These are phyloP conservation scores for Leucoma salicis DNA, from an alignment of 2,888 invertebrate species.

Conservation along the genomic window DNA sequence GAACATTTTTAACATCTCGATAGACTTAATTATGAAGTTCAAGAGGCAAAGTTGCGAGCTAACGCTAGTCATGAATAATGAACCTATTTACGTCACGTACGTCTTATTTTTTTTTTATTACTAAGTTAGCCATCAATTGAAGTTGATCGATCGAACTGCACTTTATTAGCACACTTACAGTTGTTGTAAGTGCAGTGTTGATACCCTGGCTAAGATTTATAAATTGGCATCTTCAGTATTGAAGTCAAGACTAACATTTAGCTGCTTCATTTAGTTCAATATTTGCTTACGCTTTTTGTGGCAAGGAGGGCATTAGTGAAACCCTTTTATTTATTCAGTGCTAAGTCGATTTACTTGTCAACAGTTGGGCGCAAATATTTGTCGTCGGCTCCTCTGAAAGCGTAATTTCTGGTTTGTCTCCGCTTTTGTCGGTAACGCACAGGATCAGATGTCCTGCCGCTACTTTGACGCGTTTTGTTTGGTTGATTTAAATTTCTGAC, in stretches of 20 bases:
- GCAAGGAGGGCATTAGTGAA: slow-evolving; percentile 80
- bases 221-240: slow-evolving; percentile 10
- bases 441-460: slow-evolving; percentile 18
- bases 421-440: slow-evolving; percentile 13
- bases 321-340: slow-evolving; percentile 75
- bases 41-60: too few species aligned
- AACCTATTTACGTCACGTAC: too few species aligned
- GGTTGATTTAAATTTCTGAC: slow-evolving; percentile 12
- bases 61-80: too few species aligned
- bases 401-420: slow-evolving; percentile 56
- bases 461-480: slow-evolving; percentile 28
- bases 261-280: slow-evolving; percentile 57
- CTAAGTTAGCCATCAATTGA: too few species aligned
- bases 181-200: too few species aligned
- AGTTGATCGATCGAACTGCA: too few species aligned
- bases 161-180: too few species aligned
- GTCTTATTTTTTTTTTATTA: too few species aligned
- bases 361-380: slow-evolving; percentile 70
- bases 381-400: slow-evolving; percentile 67
- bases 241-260: slow-evolving; percentile 29
- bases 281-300: slow-evolving; percentile 74
- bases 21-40: too few species aligned
- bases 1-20: too few species aligned
- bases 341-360: slow-evolving; percentile 80
- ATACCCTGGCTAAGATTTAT: slow-evolving; percentile 1